Evolutionary conservation across 2,888 invertebrate genomes (phyloP), one percentile per base, ranked within the genome.

Genomic region (Meliscaeva auricollis): DNA sequence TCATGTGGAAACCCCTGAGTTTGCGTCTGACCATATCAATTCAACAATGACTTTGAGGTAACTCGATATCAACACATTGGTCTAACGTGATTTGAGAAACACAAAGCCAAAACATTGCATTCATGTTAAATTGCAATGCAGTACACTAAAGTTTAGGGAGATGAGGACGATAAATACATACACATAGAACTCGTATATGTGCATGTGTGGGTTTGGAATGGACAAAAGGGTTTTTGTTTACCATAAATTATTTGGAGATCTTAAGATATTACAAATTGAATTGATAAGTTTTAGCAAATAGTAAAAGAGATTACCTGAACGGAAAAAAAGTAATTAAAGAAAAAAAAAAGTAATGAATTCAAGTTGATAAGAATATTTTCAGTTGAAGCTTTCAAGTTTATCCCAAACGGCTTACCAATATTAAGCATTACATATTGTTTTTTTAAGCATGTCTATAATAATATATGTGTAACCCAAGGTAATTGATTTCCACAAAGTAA

Each of bases 11-110:
- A 46, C 68, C 81, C 84, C 64, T 73, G 69, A 73, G 85, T 81
- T 81, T 81, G 73, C 60, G 72, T 73, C 72, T 73, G 81, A 76
- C 76, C 85, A 85, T 41, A 84, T 72, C 85, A 76, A 85, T 77
- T 77, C 85, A 85, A 85, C 80, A 66, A 85, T 85, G 76, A 77
- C 76, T 85, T 85, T 80, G 80, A 76, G 84, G 76, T 81, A 81
- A 80, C 80, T 85, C 62, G 56, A 85, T 85, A 85, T 85, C 76
- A 81, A 77, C 80, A 85, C 85, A 76, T 81, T 46, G 85, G 76
- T 73, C 81, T 69, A 52, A 76, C 54, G 76, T 81, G 85, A 69
- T 69, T 81, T 56, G 76, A 32, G 32, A 69, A 76, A 77, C 48
- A 62, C 48, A 73, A 85, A 81, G 76, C 77, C 78, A 74, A 60